These are phyloP conservation scores for Trissoscelio sp. DNA, from an alignment of 2,888 invertebrate genomes.

Conservation along the genomic window DNA sequence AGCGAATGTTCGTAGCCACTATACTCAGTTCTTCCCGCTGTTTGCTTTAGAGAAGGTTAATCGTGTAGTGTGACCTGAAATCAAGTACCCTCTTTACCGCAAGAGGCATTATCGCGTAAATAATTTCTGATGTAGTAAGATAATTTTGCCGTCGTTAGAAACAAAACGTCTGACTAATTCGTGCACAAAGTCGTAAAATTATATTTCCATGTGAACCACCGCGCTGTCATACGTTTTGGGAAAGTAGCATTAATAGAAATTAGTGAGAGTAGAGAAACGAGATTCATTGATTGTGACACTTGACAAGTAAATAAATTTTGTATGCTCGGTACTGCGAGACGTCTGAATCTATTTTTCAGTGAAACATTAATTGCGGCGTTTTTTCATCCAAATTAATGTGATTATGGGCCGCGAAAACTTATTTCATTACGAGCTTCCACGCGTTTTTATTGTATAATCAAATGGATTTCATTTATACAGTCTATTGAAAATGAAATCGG, in stretches of 20 bases:
- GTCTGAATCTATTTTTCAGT: not conserved
- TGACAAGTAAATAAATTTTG: constrained; percentile 57
- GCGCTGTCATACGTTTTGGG: constrained; percentile 57
- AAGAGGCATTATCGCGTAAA: constrained; percentile 26
- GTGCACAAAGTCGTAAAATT: not conserved
- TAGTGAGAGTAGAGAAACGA: constrained; percentile 68
- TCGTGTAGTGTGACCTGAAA: constrained; percentile 67
- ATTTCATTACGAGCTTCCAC: no score
- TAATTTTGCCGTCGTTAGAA: constrained; percentile 6
- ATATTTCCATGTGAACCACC: constrained; percentile 47
- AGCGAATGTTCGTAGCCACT: constrained; percentile 77
- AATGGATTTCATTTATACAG: no score
- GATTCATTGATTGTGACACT: constrained; percentile 57
- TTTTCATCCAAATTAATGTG: not conserved
- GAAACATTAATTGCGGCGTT: not conserved
- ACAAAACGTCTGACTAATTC: constrained; percentile 18
- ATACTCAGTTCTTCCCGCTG: constrained; percentile 78
- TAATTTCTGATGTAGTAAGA: constrained; percentile 41
- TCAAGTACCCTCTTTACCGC: constrained; percentile 48
- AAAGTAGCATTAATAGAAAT: constrained; percentile 67
- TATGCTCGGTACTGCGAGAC: not conserved
- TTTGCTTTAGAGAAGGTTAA: constrained; percentile 75
- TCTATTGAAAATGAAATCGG: no score
- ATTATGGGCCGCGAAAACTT: no score
- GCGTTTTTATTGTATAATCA: no score